phyloP scores from a whole-genome alignment of 1,140 invertebrate genomes.

The Drosophila cardini region DNA sequence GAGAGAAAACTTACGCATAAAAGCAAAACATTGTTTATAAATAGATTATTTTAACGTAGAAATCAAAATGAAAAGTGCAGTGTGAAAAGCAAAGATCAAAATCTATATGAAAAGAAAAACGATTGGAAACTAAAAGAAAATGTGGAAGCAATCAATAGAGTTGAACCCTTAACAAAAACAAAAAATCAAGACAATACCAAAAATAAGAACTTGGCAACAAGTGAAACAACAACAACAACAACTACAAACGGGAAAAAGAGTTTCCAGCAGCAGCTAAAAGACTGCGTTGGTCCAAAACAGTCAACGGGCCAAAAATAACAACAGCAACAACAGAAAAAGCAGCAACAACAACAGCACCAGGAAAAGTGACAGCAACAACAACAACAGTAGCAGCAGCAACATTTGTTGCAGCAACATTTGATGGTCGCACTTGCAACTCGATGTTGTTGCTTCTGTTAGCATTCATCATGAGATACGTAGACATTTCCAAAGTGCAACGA shows the following conservation, averaged over 20 bases:
- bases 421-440: slow-evolving; percentile 59
- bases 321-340: slow-evolving; percentile 27
- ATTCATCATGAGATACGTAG: slow-evolving; percentile 83
- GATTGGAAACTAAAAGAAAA: slow-evolving; percentile 57
- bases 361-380: slow-evolving; percentile 2
- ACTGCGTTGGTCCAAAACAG: slow-evolving; percentile 70
- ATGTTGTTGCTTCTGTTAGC: slow-evolving; percentile 83
- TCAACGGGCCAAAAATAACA: slow-evolving; percentile 65
- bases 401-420: slow-evolving; percentile 68
- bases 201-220: slow-evolving; percentile 62
- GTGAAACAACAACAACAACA: slow-evolving; percentile 36
- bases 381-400: slow-evolving; percentile 38
- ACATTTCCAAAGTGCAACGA: slow-evolving; percentile 80
- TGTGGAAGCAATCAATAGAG: slow-evolving; percentile 75
- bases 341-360: slow-evolving; percentile 10
- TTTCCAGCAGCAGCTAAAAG: slow-evolving; percentile 19
- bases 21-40: slow-evolving; percentile 76
- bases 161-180: slow-evolving; percentile 69
- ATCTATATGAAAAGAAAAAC: slow-evolving; percentile 9
- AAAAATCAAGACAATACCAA: slow-evolving; percentile 33
- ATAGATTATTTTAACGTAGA: slow-evolving; percentile 60
- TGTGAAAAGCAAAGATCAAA: slow-evolving; percentile 30
- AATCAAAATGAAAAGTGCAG: slow-evolving; percentile 76
- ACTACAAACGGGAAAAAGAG: slow-evolving; percentile 3
- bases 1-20: slow-evolving; percentile 60